Conservation (phyloP, 2,888 invertebrate species). For the Alcis repandata region DNA sequence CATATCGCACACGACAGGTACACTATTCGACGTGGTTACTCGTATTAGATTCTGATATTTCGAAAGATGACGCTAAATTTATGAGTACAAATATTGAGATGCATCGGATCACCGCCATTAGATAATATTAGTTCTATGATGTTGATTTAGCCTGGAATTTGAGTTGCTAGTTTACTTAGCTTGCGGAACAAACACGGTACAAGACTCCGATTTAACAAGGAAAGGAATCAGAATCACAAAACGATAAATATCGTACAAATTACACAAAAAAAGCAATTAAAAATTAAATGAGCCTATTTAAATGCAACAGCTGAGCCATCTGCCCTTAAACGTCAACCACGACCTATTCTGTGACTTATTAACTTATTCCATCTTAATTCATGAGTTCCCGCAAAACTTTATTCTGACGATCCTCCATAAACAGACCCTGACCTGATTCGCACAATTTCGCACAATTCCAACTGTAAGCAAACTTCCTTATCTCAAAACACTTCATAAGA, state of each 20-base stretch:
- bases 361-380: slow-evolving; percentile 13
- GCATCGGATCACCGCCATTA: too few relatives aligned
- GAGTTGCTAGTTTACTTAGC: not conserved
- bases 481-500: slow-evolving; percentile 30
- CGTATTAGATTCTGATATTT: too few relatives aligned
- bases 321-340: not conserved
- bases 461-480: slow-evolving; percentile 27
- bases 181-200: too few relatives aligned
- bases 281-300: not conserved
- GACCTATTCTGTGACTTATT: too few relatives aligned
- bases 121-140: not conserved
- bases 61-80: too few relatives aligned
- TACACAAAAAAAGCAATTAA: not conserved
- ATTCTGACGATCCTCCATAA: slow-evolving; percentile 13
- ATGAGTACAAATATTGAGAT: too few relatives aligned
- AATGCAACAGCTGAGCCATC: not conserved
- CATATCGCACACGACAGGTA: too few relatives aligned
- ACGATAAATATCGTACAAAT: not conserved
- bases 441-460: slow-evolving; percentile 21
- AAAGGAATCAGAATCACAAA: not conserved
- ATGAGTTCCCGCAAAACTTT: slow-evolving; percentile 15
- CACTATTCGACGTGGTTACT: too few relatives aligned
- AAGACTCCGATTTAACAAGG: too few relatives aligned
- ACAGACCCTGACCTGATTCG: slow-evolving; percentile 26
- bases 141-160: not conserved